Evolutionary conservation across 2,113 vertebrate species (phyloP).

Genomic region (Peromyscus leucopus): DNA sequence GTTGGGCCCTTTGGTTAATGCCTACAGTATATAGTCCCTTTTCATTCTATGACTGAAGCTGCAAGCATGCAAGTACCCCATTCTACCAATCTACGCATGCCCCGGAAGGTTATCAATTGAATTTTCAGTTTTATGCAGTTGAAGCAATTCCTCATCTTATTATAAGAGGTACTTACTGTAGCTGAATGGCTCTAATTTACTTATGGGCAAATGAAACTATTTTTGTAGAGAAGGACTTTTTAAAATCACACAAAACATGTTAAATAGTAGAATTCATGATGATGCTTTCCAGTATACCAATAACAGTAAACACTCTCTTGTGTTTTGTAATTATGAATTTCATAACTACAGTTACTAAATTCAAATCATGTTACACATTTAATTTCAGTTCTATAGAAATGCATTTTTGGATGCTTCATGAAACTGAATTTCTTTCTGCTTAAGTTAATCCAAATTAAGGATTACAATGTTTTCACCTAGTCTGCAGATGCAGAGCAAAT

Average conservation of each 20-base stretch:
- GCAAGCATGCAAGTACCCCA: background rate
- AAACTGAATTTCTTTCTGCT: slow-evolving; percentile 31
- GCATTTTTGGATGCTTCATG: background rate
- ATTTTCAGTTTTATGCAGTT: slow-evolving; percentile 35
- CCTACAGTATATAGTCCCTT: background rate
- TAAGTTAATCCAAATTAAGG: background rate
- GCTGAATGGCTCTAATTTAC: background rate
- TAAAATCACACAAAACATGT: slow-evolving; percentile 3
- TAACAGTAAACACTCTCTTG: slow-evolving; percentile 15
- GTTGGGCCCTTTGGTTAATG: background rate
- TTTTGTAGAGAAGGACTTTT: background rate
- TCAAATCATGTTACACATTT: slow-evolving; percentile 25
- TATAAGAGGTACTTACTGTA: background rate
- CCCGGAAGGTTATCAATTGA: slow-evolving; percentile 32
- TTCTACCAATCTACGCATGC: background rate
- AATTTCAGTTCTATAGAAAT: slow-evolving; percentile 30
- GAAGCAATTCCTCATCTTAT: background rate
- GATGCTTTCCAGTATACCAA: background rate
- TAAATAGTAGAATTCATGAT: background rate
- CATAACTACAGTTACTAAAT: slow-evolving; percentile 29
- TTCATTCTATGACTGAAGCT: slow-evolving; percentile 14
- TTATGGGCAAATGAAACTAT: slow-evolving; percentile 44
- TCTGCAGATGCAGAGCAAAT: slow-evolving; percentile 8
- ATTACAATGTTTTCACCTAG: slow-evolving; percentile 25
- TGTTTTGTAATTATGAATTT: slow-evolving; percentile 20